phyloP scores from a whole-genome alignment of 2,113 vertebrate genomes.

The Trachemys scripta region DNA sequence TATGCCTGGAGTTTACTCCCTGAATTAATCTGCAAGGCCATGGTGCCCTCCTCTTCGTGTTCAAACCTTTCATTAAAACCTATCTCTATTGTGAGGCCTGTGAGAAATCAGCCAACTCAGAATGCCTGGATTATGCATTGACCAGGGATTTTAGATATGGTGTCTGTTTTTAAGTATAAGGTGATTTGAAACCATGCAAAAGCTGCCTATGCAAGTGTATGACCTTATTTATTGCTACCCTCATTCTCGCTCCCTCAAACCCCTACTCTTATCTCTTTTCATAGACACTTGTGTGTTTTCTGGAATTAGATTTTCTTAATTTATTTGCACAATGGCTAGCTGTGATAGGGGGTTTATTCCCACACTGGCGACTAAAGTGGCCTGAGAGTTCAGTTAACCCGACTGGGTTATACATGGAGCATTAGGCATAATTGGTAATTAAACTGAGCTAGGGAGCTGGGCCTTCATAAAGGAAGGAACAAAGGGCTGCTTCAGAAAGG shows the following conservation, averaged over 20 bases:
- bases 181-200: neutral
- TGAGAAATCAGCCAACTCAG: neutral
- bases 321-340: neutral
- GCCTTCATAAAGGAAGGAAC: no score
- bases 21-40: neutral
- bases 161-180: neutral
- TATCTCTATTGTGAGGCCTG: neutral
- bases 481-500: no score
- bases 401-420: no score
- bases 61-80: neutral
- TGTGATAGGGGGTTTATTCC: no score
- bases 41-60: neutral
- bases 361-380: no score
- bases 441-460: no score
- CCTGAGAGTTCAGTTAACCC: no score
- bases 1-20: neutral
- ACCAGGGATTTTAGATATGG: neutral
- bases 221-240: neutral
- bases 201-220: neutral
- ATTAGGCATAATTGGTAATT: no score
- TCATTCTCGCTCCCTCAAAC: neutral
- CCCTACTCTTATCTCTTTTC: neutral
- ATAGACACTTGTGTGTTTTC: neutral
- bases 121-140: neutral
- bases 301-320: neutral